Percentiles rank a stretch among this genome's conserved stretches.
These are phyloP conservation scores for Achlya flavicornis DNA, from an alignment of 2,888 invertebrate species.

Conservation along the genomic window DNA sequence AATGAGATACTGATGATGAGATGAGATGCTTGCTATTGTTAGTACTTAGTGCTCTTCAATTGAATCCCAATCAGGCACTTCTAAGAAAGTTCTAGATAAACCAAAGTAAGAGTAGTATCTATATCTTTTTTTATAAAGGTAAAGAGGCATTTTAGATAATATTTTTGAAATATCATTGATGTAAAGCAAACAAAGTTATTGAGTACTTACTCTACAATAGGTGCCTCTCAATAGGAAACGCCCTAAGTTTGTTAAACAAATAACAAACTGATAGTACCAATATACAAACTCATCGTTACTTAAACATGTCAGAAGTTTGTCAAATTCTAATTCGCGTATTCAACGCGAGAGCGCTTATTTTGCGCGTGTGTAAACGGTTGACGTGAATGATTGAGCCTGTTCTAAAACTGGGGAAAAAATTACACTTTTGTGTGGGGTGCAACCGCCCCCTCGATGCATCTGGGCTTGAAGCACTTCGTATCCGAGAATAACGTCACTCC, in stretches of 20 bases:
- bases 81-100: too few species aligned
- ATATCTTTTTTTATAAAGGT: too few species aligned
- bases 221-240: slow-evolving; percentile 28
- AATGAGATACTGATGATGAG: too few species aligned
- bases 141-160: too few species aligned
- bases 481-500: slow-evolving; percentile 36
- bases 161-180: slow-evolving; percentile 4
- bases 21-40: too few species aligned
- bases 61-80: too few species aligned
- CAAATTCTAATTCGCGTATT: slow-evolving; percentile 65
- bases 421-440: slow-evolving; percentile 53
- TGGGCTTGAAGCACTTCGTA: slow-evolving; percentile 23
- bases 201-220: slow-evolving; percentile 21
- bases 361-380: slow-evolving; percentile 60
- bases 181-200: slow-evolving; percentile 4
- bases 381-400: slow-evolving; percentile 65
- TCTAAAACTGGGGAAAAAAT: slow-evolving; percentile 61
- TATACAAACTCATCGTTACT: slow-evolving; percentile 69
- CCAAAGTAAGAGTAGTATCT: too few species aligned
- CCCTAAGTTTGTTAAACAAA: slow-evolving; percentile 56
- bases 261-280: slow-evolving; percentile 53
- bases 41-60: too few species aligned
- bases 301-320: slow-evolving; percentile 64
- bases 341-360: slow-evolving; percentile 58
- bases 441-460: slow-evolving; percentile 51